phyloP scores from a whole-genome alignment of 2,888 invertebrate species.

The Icerya purchasi region DNA sequence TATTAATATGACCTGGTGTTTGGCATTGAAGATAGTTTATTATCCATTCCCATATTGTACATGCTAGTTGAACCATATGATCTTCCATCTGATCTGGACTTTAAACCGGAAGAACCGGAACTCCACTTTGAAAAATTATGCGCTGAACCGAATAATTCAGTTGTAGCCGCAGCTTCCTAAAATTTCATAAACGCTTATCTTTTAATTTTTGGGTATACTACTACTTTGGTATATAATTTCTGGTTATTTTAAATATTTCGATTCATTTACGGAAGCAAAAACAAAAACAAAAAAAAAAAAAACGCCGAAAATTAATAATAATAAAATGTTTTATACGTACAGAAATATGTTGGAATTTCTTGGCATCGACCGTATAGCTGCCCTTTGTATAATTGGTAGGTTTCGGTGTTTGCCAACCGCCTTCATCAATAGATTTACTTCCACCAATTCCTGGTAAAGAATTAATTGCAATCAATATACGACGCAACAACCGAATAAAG shows the following conservation, averaged over 20 bases:
- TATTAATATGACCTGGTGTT: no score
- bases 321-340: background rate
- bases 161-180: background rate
- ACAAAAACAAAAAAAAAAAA: no score
- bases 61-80: background rate
- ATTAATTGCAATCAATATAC: no score
- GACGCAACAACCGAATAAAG: no score
- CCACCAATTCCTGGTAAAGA: conserved; percentile 8
- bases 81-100: background rate
- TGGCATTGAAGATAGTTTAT: no score
- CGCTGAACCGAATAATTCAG: background rate
- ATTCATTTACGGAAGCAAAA: no score
- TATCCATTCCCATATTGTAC: background rate
- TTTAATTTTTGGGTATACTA: no score
- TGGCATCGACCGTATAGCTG: conserved; percentile 6
- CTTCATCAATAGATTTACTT: conserved; percentile 5
- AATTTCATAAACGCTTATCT: no score
- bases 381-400: background rate
- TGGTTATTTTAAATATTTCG: no score
- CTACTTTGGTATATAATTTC: no score
- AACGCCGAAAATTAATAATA: background rate
- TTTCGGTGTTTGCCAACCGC: conserved; percentile 2
- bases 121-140: background rate
- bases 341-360: conserved; percentile 3
- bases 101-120: background rate